Conservation (phyloP, 2,797 vertebrate species). For the Falco columbarius region DNA sequence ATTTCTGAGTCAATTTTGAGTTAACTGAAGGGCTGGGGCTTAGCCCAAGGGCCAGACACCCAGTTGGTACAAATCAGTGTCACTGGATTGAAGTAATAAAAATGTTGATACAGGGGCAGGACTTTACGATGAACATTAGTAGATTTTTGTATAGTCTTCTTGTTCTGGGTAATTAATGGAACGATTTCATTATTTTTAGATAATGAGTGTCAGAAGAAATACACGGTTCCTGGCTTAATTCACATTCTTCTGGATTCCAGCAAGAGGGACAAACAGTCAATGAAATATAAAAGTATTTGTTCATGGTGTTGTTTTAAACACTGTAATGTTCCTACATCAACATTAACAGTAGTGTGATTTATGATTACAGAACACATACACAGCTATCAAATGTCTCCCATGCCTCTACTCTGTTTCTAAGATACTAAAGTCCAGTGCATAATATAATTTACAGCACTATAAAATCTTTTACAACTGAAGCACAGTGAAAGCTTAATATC, state of each 20-base stretch:
- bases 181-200: constrained; percentile 12
- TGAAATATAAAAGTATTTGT: constrained; percentile 42
- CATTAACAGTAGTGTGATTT: constrained; percentile 61
- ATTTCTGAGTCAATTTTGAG: constrained; percentile 56
- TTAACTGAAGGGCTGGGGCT: neutral
- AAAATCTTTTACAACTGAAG: constrained; percentile 81
- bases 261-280: neutral
- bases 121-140: neutral
- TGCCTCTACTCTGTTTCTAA: constrained; percentile 62
- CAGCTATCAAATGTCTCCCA: constrained; percentile 63
- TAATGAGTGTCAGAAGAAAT: neutral
- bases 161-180: constrained; percentile 29
- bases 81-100: neutral
- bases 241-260: constrained; percentile 22
- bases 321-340: constrained; percentile 36
- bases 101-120: neutral
- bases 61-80: constrained; percentile 16
- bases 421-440: constrained; percentile 78
- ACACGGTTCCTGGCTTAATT: neutral
- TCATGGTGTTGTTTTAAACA: constrained; percentile 48
- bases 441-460: constrained; percentile 84
- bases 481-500: constrained; percentile 77
- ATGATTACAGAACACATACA: constrained; percentile 52
- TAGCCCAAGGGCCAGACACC: neutral
- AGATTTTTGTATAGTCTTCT: neutral